phyloP scores from a whole-genome alignment of 2,113 vertebrate species.

The Caranx ignobilis region DNA sequence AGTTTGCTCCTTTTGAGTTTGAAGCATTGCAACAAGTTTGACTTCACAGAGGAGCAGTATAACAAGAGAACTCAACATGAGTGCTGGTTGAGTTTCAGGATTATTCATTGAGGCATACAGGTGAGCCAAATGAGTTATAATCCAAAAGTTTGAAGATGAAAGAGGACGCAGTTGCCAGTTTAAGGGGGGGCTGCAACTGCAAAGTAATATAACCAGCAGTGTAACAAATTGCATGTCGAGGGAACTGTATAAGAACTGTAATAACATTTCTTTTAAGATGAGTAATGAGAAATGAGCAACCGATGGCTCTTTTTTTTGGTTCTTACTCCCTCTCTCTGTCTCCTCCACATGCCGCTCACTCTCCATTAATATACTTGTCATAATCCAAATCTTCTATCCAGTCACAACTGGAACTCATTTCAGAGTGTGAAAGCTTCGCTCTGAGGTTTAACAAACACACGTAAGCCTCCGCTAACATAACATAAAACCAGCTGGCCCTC shows the following conservation, averaged over 20 bases:
- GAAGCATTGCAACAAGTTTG: neutral
- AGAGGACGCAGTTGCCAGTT: neutral
- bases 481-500: slow-evolving; percentile 53
- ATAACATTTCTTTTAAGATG: slow-evolving; percentile 3
- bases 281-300: slow-evolving; percentile 15
- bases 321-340: neutral
- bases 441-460: slow-evolving; percentile 56
- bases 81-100: neutral
- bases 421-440: slow-evolving; percentile 53
- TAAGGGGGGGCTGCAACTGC: neutral
- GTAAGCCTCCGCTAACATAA: slow-evolving; percentile 51
- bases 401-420: slow-evolving; percentile 44
- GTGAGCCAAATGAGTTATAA: slow-evolving; percentile 16
- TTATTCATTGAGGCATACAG: neutral
- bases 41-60: neutral
- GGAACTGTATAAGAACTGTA: slow-evolving; percentile 13
- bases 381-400: slow-evolving; percentile 23
- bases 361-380: slow-evolving; percentile 27
- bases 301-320: neutral
- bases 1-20: neutral
- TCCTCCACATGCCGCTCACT: no score
- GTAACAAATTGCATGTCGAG: slow-evolving; percentile 4
- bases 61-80: neutral
- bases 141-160: slow-evolving; percentile 16
- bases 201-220: slow-evolving; percentile 8